Base-by-base conservation (phyloP, 2,888 invertebrate genomes). In the Melitaea athalia region DNA sequence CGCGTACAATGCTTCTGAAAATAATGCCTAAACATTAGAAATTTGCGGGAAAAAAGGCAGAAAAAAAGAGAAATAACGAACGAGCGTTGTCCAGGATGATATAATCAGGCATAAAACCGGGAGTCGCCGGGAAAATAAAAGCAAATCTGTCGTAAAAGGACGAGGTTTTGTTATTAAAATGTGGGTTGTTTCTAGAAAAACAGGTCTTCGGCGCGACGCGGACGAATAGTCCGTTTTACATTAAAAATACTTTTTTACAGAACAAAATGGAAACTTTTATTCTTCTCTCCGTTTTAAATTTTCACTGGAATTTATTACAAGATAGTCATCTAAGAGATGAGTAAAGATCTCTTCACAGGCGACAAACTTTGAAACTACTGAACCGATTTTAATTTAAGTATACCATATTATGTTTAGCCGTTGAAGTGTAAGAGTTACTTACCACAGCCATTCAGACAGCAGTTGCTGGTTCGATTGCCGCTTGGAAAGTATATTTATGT, bases 61-160 rank as follows among this genome's bases (percentile, higher is more conserved):
- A 71, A 74, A 72, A 66, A 72, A 67, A 71, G 66, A 62, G 69
- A 65, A 70, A 74, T 72, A 69, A 74, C 71, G 72, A 71, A 64
- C 65, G 69, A 67, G 70, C 72, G 68, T 73, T 75, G 76, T 72
- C 75, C 75, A 71, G 73, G 55, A 70, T 71, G 75, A 75, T 74
- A 72, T 74, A 76, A 75, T 76, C 75, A 72, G 69, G 72, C 67
- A 70, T 74, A 72, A 69, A 75, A 70, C 68, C 70, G 38, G 52
- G 70, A 72, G 68, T 64, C 53, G 33, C 63, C 61, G 61, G 61
- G 55, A 67, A 74, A 72, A 75, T 71, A 73, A 75, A 72, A 64
- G 72, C 66, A 67, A 76, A 72, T 76, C 71, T 67, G 70, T 73
- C 71, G 73, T 73, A 71, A 74, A 72, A 70, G 61, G 68, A 67